These are phyloP conservation scores for Ardeotis arabs DNA, from an alignment of 2,113 vertebrate genomes.

Conservation along the genomic window DNA sequence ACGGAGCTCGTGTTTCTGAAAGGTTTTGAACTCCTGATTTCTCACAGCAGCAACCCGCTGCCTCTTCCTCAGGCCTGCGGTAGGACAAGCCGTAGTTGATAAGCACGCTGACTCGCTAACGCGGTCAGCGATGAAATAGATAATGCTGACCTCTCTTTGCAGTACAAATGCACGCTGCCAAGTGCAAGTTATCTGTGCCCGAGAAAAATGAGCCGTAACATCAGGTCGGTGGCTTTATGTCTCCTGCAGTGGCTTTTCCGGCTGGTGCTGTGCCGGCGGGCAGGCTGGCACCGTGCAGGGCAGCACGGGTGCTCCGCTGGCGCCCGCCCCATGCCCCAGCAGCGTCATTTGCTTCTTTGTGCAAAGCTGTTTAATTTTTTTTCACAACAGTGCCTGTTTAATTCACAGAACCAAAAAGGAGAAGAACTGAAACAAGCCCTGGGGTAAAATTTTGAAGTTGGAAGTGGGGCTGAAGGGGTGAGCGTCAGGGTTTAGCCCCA, in stretches of 20 bases:
- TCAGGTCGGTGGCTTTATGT: neutral
- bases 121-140: rapidly evolving
- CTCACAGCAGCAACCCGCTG: rapidly evolving
- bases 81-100: neutral
- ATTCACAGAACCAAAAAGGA: neutral
- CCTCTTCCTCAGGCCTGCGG: neutral
- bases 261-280: too few species aligned
- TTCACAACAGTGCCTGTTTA: neutral
- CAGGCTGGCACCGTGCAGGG: neutral
- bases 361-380: neutral
- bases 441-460: neutral
- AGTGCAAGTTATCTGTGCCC: neutral
- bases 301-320: neutral
- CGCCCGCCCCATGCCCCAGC: neutral
- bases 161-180: neutral
- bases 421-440: neutral
- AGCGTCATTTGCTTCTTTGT: neutral
- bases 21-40: neutral
- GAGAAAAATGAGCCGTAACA: neutral
- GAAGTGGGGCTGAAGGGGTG: neutral
- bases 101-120: rapidly evolving
- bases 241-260: rapidly evolving
- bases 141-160: neutral
- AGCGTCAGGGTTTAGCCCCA: too few species aligned
- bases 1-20: neutral